Percentiles rank a stretch among this genome's conserved stretches.
phyloP scores from a whole-genome alignment of 2,888 invertebrate species.

The Pterobdella sp. region DNA sequence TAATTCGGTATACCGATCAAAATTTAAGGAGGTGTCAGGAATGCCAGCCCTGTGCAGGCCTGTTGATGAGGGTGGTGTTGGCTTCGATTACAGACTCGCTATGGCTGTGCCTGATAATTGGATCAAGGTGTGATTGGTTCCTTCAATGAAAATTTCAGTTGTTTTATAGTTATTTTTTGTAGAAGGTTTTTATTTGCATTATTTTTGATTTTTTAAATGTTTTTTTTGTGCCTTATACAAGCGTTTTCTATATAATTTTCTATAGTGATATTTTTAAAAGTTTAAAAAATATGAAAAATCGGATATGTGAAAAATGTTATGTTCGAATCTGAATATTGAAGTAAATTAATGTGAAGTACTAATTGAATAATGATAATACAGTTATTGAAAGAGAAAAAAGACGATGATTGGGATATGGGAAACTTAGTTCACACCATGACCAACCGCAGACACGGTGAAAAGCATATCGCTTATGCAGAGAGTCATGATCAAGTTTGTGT shows the following conservation, averaged over 20 bases:
- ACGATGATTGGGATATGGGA: constrained; percentile 89
- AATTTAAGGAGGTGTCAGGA: constrained; percentile 65
- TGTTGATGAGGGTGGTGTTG: constrained; percentile 81
- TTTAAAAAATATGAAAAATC: too few relatives aligned
- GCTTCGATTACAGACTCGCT: constrained; percentile 91
- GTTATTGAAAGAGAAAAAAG: constrained; percentile 56
- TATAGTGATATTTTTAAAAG: too few relatives aligned
- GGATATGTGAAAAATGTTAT: too few relatives aligned
- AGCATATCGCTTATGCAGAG: constrained; percentile 92
- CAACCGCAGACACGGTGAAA: constrained; percentile 90
- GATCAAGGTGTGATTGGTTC: constrained; percentile 62
- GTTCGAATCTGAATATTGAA: too few relatives aligned
- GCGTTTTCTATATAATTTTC: too few relatives aligned
- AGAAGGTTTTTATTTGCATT: background rate
- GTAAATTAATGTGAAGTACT: background rate
- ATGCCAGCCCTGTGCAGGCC: constrained; percentile 96
- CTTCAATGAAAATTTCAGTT: background rate
- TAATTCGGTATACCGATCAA: background rate
- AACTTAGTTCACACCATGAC: constrained; percentile 83
- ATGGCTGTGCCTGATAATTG: constrained; percentile 99
- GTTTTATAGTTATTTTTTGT: background rate
- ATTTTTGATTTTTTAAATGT: background rate
- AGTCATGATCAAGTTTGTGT: constrained; percentile 54
- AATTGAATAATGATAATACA: constrained; percentile 36
- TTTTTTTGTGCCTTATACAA: too few relatives aligned